Evolutionary conservation across 2,797 vertebrate species (phyloP).

Genomic region (Botia kubotai): DNA sequence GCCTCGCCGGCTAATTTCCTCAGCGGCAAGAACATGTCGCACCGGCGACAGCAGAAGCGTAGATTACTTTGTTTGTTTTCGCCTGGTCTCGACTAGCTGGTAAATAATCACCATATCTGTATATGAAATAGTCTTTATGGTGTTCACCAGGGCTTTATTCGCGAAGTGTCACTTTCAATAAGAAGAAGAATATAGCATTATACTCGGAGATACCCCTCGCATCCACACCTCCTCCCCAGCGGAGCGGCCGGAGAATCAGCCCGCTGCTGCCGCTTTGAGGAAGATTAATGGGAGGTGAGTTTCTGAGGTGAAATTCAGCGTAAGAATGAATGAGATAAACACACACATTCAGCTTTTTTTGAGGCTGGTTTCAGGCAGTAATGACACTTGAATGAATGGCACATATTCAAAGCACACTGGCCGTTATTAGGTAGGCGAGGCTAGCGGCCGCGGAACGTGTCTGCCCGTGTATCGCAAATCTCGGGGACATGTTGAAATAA

Average conservation of each 20-base stretch:
- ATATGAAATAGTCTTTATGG: conserved; percentile 64
- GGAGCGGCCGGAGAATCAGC: conserved; percentile 55
- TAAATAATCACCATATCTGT: conserved; percentile 65
- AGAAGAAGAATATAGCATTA: conserved; percentile 63
- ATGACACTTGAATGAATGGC: conserved; percentile 54
- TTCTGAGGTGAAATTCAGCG: conserved; percentile 58
- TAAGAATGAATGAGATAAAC: conserved; percentile 60
- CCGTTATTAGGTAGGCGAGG: conserved; percentile 39
- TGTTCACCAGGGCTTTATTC: conserved; percentile 59
- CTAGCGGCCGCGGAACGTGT: conserved; percentile 17
- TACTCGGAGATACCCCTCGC: conserved; percentile 42
- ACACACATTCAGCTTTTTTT: conserved; percentile 57
- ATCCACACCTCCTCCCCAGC: conserved; percentile 51
- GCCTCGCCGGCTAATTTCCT: conserved; percentile 43
- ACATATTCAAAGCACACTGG: conserved; percentile 37
- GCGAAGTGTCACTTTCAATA: conserved; percentile 69
- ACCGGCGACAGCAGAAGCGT: conserved; percentile 26
- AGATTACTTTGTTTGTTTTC: conserved; percentile 57
- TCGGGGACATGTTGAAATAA: conserved; percentile 15
- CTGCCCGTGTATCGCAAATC: conserved; percentile 40
- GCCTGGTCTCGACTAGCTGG: conserved; percentile 45
- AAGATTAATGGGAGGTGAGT: conserved; percentile 67
- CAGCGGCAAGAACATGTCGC: conserved; percentile 34
- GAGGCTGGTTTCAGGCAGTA: conserved; percentile 51
- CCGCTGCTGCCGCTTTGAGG: conserved; percentile 57